phyloP scores from a whole-genome alignment of 1,140 invertebrate genomes.

The Ostrea edulis region DNA sequence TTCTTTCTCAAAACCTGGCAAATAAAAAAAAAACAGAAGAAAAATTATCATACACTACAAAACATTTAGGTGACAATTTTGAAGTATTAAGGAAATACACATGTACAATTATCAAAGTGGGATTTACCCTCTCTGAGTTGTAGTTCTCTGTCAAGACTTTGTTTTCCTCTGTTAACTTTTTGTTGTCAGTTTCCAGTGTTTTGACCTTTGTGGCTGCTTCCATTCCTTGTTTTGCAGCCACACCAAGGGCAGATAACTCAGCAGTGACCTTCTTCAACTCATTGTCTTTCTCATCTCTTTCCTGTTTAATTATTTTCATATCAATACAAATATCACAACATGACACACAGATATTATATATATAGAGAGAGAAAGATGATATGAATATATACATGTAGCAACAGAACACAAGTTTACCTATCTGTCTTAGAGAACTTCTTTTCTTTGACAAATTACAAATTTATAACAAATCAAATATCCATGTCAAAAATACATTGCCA shows the following conservation, averaged over 20 bases:
- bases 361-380: too few species aligned
- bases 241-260: constrained; percentile 70
- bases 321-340: background rate
- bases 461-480: too few species aligned
- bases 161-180: constrained; percentile 76
- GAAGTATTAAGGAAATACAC: background rate
- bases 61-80: too few species aligned
- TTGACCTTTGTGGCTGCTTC: constrained; percentile 74
- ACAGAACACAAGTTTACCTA: too few species aligned
- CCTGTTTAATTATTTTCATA: constrained; percentile 51
- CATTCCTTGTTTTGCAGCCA: constrained; percentile 74
- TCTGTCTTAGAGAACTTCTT: too few species aligned
- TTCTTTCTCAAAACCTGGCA: constrained; percentile 79
- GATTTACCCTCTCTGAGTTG: constrained; percentile 79
- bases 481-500: too few species aligned
- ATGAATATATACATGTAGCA: too few species aligned
- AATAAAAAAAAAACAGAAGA: constrained; percentile 25
- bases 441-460: too few species aligned
- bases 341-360: background rate
- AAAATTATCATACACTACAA: too few species aligned
- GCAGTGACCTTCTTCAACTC: constrained; percentile 68
- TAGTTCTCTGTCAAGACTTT: constrained; percentile 79
- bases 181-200: constrained; percentile 67
- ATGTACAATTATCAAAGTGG: constrained; percentile 61
- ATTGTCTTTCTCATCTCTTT: constrained; percentile 64